Base-by-base conservation (phyloP, 2,113 vertebrate genomes). In the Azemiops feae region DNA sequence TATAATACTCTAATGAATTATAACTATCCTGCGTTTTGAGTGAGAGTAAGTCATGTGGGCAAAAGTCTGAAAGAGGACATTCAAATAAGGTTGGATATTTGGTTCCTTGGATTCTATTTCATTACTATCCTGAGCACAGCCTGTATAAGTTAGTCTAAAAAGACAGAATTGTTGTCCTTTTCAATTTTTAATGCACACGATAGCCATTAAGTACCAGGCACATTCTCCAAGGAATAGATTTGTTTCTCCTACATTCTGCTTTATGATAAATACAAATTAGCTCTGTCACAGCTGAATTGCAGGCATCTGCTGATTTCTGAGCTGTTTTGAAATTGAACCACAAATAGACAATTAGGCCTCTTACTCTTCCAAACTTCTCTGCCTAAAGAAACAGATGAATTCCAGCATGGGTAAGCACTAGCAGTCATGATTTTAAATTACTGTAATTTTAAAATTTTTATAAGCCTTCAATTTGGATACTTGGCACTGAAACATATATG, bases 361-460 rank as follows among this genome's bases (percentile, higher is more conserved):
- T 91, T 93, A 81, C 69, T 57, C 64, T 34, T 91, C 43, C 92
- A 39, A 81, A 52, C 55, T 81, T 50, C 53, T 34, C 87, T 64
- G 45, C 12, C 86, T 89, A 89, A 96, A 96, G 94, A 93, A 96
- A 94, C 92, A 94, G 95, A 93, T 95, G 93, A 93, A 94, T 94
- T 96, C 95, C 95, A 96, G 91, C 93, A 95, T n/a, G 87, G 92
- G 81, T 91, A 94, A 94, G 94, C 81, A n/a, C 54, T 3, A 92
- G 52, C 93, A 95, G 93, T 92, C 94, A 95, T 93, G 94, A 94
- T 96, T 97, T 96, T 94, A 95, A 96, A 95, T 96, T 96, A 96
- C 92, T 96, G 94, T 94, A 95, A 95, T 95, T 96, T 97, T 96
- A 96, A 96, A 95, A 91, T 94, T 95, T 96, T 97, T 95, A 96